Percentiles rank a stretch among this genome's conserved stretches.
These are phyloP conservation scores for Euleptes europaea DNA, from an alignment of 2,113 vertebrate genomes.

Conservation along the genomic window DNA sequence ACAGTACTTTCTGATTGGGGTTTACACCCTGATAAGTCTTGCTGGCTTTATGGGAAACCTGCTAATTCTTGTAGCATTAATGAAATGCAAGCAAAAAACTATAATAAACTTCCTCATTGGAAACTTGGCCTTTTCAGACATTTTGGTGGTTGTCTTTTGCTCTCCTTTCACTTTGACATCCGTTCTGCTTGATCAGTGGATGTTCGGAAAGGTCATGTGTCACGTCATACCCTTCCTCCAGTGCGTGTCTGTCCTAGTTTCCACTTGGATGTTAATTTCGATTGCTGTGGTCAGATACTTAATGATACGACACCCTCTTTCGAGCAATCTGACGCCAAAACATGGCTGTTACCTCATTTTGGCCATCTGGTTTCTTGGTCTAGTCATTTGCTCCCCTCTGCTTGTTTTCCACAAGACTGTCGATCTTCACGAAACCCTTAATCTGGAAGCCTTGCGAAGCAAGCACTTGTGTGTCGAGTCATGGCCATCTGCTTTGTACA, in stretches of 20 bases:
- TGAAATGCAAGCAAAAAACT: slow-evolving; percentile 78
- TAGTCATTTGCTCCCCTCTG: slow-evolving; percentile 81
- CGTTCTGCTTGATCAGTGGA: slow-evolving; percentile 81
- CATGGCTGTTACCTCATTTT: slow-evolving; percentile 78
- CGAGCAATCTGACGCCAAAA: slow-evolving; percentile 77
- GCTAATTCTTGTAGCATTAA: slow-evolving; percentile 76
- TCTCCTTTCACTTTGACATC: slow-evolving; percentile 82
- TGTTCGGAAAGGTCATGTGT: slow-evolving; percentile 82
- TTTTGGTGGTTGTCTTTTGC: slow-evolving; percentile 83
- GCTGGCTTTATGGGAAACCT: slow-evolving; percentile 83
- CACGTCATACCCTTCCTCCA: slow-evolving; percentile 84
- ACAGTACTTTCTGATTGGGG: slow-evolving; percentile 83
- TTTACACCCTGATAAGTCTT: slow-evolving; percentile 83
- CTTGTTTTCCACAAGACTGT: slow-evolving; percentile 81
- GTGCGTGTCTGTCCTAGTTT: slow-evolving; percentile 80
- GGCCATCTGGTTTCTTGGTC: slow-evolving; percentile 77
- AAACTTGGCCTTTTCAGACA: slow-evolving; percentile 85
- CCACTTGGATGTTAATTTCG: slow-evolving; percentile 82
- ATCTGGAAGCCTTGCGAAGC: slow-evolving; percentile 71
- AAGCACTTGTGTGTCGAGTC: slow-evolving; percentile 80
- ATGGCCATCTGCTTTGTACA: slow-evolving; percentile 80
- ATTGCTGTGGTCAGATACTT: slow-evolving; percentile 83
- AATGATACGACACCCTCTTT: slow-evolving; percentile 82
- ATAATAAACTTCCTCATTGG: slow-evolving; percentile 83
- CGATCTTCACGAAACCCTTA: slow-evolving; percentile 76